phyloP scores from a whole-genome alignment of 2,888 invertebrate genomes.

The Onchidella celtica region DNA sequence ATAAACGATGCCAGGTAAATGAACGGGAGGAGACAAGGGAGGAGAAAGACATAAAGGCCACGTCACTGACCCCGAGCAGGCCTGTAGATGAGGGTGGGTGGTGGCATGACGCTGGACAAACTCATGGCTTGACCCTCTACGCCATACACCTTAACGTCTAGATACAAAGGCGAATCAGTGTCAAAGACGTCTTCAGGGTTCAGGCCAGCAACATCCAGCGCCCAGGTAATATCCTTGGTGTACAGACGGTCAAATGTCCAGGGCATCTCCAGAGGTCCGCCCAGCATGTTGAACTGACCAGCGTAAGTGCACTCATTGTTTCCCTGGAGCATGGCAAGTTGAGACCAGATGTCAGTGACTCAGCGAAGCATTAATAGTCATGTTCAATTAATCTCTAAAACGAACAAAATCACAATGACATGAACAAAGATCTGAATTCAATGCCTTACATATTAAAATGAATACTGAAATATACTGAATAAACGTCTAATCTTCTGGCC shows the following conservation, averaged over 20 bases:
- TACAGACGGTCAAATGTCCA: constrained; percentile 57
- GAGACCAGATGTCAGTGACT: too few relatives aligned
- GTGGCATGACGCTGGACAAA: constrained; percentile 17
- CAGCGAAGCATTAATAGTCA: too few relatives aligned
- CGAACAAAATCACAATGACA: too few relatives aligned
- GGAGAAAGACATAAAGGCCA: not conserved
- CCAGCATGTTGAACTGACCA: constrained; percentile 51
- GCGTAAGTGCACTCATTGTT: constrained; percentile 33
- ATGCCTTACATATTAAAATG: too few relatives aligned
- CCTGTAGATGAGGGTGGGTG: constrained; percentile 51
- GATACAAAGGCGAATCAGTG: constrained; percentile 43
- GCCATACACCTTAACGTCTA: constrained; percentile 48
- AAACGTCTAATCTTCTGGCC: too few relatives aligned
- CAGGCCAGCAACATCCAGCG: constrained; percentile 44
- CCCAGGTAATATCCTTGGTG: constrained; percentile 55
- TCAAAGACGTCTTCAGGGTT: constrained; percentile 52
- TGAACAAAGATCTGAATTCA: too few relatives aligned
- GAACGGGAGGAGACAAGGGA: too few relatives aligned
- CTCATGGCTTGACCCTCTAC: constrained; percentile 47
- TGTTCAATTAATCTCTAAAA: too few relatives aligned
- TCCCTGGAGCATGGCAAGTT: too few relatives aligned
- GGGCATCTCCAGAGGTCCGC: constrained; percentile 56
- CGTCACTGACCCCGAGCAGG: constrained; percentile 51
- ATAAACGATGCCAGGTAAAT: not conserved
- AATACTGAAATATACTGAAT: too few relatives aligned